These are phyloP conservation scores for Siniperca obscura DNA, from an alignment of 2,797 vertebrate genomes.

Conservation along the genomic window DNA sequence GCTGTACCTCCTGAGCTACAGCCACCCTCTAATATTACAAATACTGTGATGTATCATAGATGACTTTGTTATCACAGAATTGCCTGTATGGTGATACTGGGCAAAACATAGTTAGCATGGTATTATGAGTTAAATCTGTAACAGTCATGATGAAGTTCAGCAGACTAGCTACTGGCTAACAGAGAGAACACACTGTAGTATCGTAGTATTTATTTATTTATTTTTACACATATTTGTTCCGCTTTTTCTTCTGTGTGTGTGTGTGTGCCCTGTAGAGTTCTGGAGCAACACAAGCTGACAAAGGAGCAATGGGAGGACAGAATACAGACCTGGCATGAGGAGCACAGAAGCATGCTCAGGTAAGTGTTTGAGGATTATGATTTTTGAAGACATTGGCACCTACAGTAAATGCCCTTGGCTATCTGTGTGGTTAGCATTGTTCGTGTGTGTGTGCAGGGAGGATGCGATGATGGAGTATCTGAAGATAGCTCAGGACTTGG, in stretches of 20 bases:
- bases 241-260: neutral
- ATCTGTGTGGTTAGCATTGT: neutral
- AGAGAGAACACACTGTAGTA: neutral
- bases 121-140: neutral
- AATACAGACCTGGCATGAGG: slow-evolving; percentile 99
- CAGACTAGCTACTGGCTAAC: neutral
- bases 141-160: neutral
- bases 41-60: slow-evolving; percentile 3
- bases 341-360: slow-evolving; percentile 96
- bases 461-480: slow-evolving; percentile 99
- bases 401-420: neutral
- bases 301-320: slow-evolving; percentile 99
- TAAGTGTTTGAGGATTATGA: slow-evolving; percentile 49
- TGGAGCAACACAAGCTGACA: slow-evolving; percentile 98
- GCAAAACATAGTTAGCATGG: neutral
- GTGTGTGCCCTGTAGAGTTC: slow-evolving; percentile 83
- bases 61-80: too few relatives aligned
- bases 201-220: neutral
- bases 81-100: neutral
- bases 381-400: neutral
- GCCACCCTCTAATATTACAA: neutral
- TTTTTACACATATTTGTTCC: neutral
- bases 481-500: slow-evolving; percentile 97
- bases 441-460: slow-evolving; percentile 84
- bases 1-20: neutral